A percentile compares a stretch with the other conserved stretches of the same genome.
phyloP scores from a whole-genome alignment of 1,140 invertebrate species.

The Saccostrea glomerata region DNA sequence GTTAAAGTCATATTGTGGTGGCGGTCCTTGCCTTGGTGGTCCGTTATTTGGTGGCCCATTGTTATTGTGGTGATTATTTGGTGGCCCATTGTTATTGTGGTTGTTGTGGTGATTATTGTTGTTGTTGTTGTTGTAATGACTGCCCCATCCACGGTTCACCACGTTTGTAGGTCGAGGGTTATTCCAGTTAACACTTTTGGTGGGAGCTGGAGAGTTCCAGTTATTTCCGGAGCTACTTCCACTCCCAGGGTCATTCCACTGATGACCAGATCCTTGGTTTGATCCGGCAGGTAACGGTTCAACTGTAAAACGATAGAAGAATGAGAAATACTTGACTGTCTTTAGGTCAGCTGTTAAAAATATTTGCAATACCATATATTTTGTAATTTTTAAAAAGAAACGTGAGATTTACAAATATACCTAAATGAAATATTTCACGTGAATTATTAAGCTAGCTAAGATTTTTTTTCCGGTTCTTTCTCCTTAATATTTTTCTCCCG shows the following conservation, averaged over 20 bases:
- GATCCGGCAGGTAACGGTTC: neutral
- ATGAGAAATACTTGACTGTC: neutral
- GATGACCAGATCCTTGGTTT: neutral
- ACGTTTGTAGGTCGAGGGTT: neutral
- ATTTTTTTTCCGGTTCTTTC: too few species aligned
- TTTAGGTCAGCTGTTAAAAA: too few species aligned
- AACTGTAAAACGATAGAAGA: neutral
- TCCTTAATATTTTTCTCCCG: too few species aligned
- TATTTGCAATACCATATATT: too few species aligned
- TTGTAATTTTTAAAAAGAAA: too few species aligned
- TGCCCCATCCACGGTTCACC: constrained; percentile 7
- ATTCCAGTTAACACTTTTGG: neutral
- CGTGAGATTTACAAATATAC: too few species aligned
- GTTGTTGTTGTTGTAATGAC: neutral
- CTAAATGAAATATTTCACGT: too few species aligned
- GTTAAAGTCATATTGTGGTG: neutral
- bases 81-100: neutral
- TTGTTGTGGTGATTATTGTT: neutral
- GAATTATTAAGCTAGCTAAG: too few species aligned
- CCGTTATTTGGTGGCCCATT: too few species aligned
- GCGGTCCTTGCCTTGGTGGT: neutral
- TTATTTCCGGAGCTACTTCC: neutral
- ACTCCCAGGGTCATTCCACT: neutral
- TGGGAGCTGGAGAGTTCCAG: neutral
- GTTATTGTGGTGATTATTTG: neutral